Evolutionary conservation across 2,113 vertebrate genomes (phyloP).

Genomic region (Lepidothrix coronata): DNA sequence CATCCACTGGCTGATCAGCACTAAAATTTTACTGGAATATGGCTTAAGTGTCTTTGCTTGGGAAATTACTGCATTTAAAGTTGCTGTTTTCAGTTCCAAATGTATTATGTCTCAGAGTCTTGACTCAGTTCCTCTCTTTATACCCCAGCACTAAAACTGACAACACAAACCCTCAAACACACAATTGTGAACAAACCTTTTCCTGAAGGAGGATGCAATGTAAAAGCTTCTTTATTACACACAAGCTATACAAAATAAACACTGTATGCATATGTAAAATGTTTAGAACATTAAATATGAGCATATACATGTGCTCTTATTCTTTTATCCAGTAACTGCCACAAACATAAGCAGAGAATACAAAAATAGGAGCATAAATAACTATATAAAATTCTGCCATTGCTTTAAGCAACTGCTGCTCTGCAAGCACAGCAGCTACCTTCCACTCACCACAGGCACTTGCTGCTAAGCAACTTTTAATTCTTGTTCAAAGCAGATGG

Average conservation of each 20-base stretch:
- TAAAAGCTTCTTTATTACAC: neutral
- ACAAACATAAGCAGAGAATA: neutral
- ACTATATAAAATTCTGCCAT: neutral
- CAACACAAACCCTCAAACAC: neutral
- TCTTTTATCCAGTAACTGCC: neutral
- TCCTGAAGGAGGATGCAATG: neutral
- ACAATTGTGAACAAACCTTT: neutral
- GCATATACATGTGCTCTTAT: neutral
- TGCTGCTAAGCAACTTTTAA: neutral
- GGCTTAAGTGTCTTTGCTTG: neutral
- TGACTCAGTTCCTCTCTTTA: slow-evolving; percentile 4
- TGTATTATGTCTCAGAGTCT: neutral
- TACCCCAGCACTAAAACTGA: neutral
- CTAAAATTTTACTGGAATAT: neutral
- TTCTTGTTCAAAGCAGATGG: neutral
- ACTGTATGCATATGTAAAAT: neutral
- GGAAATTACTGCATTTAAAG: neutral
- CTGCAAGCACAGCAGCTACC: neutral
- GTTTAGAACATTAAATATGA: neutral
- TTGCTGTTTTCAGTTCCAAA: neutral
- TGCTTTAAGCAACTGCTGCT: neutral
- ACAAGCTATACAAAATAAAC: neutral
- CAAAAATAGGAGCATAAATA: neutral
- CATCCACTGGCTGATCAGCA: neutral
- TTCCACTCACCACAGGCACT: neutral